Evolutionary conservation across 2,113 vertebrate genomes (phyloP), one percentile per base, ranked within the genome.

Genomic region (Lepidothrix coronata): DNA sequence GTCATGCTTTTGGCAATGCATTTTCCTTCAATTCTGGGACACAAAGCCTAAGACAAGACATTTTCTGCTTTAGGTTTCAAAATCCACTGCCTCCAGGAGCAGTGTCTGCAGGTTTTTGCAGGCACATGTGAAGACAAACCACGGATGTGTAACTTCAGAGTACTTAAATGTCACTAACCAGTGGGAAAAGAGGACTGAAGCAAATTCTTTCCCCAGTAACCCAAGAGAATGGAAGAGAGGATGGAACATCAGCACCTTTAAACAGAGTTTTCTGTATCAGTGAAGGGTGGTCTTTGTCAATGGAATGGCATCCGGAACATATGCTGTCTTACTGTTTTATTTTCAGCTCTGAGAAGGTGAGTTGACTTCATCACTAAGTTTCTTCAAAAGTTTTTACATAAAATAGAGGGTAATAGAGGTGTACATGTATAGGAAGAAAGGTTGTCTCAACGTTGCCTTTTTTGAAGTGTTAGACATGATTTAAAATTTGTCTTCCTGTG

Each of bases 241-340:
- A 31, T 46, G 39, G 44, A 72, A n/a, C 2, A 72, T 5, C 17
- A 48, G 10, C 9, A 52, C 0, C 0, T 85, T 66, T 57, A 68
- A 51, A 5, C 12, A 51, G 25, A 65, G 9, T 68, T 70, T 72
- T 62, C 27, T 27, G 3, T 22, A 30, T 13, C n/a, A 78, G 9
- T 19, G 7, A 28, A 58, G 3, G 8, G 3, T 27, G 6, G 4
- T 59, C 17, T 54, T 55, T 74, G 23, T 16, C 23, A 85, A 4
- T 39, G 5, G 14, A 5, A 23, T 23, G 28, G 4, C 20, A 58
- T 25, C 8, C 31, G 51, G 67, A 61, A 89, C 77, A 57, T 16
- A 43, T 3, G 1, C 3, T 23, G 4, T 44, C 21, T n/a, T 3
- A 5, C 37, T 39, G 14, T 11, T 44, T 61, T 54, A n/a, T 74